Conservation (phyloP, 2,797 vertebrate genomes). For the Mionectes olivaceus region DNA sequence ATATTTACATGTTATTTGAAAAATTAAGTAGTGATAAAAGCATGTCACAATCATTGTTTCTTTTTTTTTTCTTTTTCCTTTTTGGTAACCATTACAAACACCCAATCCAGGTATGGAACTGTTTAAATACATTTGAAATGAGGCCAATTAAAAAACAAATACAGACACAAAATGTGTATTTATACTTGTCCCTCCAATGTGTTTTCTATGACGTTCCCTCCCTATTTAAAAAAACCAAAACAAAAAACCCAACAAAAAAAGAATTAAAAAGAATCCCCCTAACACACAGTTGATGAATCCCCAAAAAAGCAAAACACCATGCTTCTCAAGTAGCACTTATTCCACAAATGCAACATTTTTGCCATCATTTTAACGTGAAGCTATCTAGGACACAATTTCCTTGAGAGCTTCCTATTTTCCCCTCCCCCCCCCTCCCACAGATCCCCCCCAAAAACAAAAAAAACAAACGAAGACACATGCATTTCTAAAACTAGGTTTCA, state of each 20-base stretch:
- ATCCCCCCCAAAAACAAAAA: conserved; percentile 38
- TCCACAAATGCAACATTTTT: conserved; percentile 79
- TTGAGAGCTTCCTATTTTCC: conserved; percentile 54
- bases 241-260: conserved; percentile 1
- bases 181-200: conserved; percentile 75
- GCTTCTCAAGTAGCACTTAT: conserved; percentile 83
- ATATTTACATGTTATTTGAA: conserved; percentile 99
- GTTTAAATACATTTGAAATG: conserved; percentile 82
- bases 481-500: conserved; percentile 81
- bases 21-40: conserved; percentile 92
- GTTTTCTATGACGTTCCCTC: conserved; percentile 72
- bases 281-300: conserved; percentile 73
- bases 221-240: conserved; percentile 37
- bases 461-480: conserved; percentile 73
- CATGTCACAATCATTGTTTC: conserved; percentile 90
- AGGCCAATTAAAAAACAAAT: conserved; percentile 82
- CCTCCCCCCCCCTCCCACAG: conserved; percentile 45
- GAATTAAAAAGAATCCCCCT: conserved; percentile 34
- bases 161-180: conserved; percentile 79
- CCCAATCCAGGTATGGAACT: conserved; percentile 83
- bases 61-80: conserved; percentile 77
- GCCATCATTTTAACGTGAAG: conserved; percentile 77
- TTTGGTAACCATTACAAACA: conserved; percentile 83
- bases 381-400: conserved; percentile 72
- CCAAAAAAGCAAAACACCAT: conserved; percentile 81